Conservation (phyloP, 2,888 invertebrate species). For the Iselma pallidipennis region DNA sequence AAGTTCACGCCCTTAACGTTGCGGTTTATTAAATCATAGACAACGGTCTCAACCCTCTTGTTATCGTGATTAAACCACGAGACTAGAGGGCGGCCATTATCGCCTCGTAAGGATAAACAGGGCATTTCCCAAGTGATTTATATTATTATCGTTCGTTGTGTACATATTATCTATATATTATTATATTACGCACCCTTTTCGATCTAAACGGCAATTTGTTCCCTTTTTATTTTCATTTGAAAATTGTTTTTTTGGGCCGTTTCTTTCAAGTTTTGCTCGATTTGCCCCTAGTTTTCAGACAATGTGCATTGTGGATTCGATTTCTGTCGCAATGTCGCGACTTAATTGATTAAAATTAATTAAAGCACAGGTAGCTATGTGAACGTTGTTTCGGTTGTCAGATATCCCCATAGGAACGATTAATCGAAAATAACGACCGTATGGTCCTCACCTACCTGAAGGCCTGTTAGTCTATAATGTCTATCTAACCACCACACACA, state of each 20-base stretch:
- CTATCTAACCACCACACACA: neutral
- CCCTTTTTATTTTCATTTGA: neutral
- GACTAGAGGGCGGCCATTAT: constrained; percentile 32
- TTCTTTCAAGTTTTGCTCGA: too few relatives aligned
- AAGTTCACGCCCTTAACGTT: constrained; percentile 5
- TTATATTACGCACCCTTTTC: constrained; percentile 42
- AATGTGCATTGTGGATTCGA: neutral
- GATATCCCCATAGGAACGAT: constrained; percentile 18
- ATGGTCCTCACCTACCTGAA: neutral
- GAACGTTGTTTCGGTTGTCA: constrained; percentile 10
- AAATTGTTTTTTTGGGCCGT: too few relatives aligned
- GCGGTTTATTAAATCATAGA: constrained; percentile 38
- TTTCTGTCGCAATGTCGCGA: constrained; percentile 1
- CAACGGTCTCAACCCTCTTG: constrained; percentile 34
- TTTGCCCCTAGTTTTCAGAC: too few relatives aligned
- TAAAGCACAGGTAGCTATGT: neutral
- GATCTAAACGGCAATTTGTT: neutral
- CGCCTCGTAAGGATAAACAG: constrained; percentile 30
- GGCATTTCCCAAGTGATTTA: constrained; percentile 20
- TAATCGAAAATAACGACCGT: constrained; percentile 27
- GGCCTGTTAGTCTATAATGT: neutral
- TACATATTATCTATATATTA: constrained; percentile 10
- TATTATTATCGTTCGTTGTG: neutral
- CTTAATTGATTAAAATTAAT: constrained; percentile 3
- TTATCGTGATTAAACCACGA: constrained; percentile 35